Conservation (phyloP, 2,888 invertebrate genomes). For the Criorhina ranunculi region DNA sequence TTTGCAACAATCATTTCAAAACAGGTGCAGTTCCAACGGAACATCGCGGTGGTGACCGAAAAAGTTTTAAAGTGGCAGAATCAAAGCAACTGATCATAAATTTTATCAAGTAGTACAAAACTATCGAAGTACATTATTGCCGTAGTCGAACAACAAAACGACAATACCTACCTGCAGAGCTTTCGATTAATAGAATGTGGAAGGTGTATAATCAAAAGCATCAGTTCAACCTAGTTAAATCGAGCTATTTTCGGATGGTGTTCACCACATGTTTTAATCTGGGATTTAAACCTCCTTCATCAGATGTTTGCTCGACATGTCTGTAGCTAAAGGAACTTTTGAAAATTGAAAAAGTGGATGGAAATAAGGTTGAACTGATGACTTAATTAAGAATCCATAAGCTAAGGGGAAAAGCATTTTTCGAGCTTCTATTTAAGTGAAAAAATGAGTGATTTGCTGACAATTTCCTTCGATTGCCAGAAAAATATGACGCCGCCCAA, state of each 20-base stretch:
- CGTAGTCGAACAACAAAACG: conserved; percentile 50
- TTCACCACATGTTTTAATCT: conserved; percentile 75
- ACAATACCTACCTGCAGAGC: conserved; percentile 65
- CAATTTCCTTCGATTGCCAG: conserved; percentile 80
- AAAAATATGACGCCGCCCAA: conserved; percentile 79
- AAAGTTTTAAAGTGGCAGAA: conserved; percentile 13
- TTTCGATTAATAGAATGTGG: conserved; percentile 72
- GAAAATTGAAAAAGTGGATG: neutral
- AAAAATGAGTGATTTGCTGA: conserved; percentile 62
- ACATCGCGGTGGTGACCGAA: conserved; percentile 67
- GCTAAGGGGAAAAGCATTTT: conserved; percentile 77
- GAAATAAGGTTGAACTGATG: conserved; percentile 41
- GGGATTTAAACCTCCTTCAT: conserved; percentile 70
- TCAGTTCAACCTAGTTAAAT: conserved; percentile 46
- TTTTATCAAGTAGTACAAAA: conserved; percentile 75
- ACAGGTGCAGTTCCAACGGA: conserved; percentile 57
- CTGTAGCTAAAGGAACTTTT: neutral
- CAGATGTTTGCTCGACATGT: neutral
- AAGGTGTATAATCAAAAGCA: conserved; percentile 36
- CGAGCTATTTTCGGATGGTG: conserved; percentile 63
- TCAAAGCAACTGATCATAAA: conserved; percentile 56
- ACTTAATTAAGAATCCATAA: conserved; percentile 71
- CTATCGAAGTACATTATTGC: conserved; percentile 77
- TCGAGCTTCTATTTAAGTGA: conserved; percentile 70
- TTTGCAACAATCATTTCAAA: conserved; percentile 40